Percentiles rank a stretch among this genome's conserved stretches.
These are phyloP conservation scores for Anticlea derivata DNA, from an alignment of 2,888 invertebrate genomes.

Conservation along the genomic window DNA sequence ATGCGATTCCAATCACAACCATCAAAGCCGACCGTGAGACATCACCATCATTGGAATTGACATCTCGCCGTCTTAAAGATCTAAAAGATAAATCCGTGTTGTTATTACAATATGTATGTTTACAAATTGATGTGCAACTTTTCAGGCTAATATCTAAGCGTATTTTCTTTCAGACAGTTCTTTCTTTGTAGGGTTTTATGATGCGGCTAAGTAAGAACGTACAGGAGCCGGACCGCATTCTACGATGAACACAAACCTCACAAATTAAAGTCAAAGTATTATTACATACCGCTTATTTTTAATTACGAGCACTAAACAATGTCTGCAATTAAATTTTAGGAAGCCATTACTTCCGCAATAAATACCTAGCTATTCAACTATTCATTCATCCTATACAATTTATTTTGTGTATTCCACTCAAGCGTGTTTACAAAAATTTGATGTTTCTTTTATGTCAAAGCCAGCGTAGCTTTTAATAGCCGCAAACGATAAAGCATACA, in stretches of 20 bases:
- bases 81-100: slow-evolving; percentile 24
- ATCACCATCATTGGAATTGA: slow-evolving; percentile 34
- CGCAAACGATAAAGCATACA: slow-evolving; percentile 55
- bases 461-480: slow-evolving; percentile 35
- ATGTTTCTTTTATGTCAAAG: slow-evolving; percentile 66
- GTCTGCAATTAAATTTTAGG: slow-evolving; percentile 81
- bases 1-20: slow-evolving; percentile 26
- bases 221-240: slow-evolving; percentile 66
- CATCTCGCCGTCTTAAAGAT: slow-evolving; percentile 32
- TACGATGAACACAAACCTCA: slow-evolving; percentile 52
- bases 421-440: slow-evolving; percentile 85
- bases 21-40: slow-evolving; percentile 32
- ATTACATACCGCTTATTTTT: slow-evolving; percentile 27
- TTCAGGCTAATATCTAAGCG: slow-evolving; percentile 40
- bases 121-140: slow-evolving; percentile 28
- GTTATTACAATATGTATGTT: slow-evolving; percentile 15
- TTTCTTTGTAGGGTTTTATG: slow-evolving; percentile 71
- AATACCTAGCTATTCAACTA: slow-evolving; percentile 79
- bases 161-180: slow-evolving; percentile 61
- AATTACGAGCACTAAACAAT: slow-evolving; percentile 50
- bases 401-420: slow-evolving; percentile 75
- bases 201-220: slow-evolving; percentile 65
- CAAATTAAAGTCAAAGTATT: slow-evolving; percentile 28
- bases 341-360: slow-evolving; percentile 85
- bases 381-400: slow-evolving; percentile 65